phyloP scores from a whole-genome alignment of 2,113 vertebrate species.

The Haliaeetus leucogaster region DNA sequence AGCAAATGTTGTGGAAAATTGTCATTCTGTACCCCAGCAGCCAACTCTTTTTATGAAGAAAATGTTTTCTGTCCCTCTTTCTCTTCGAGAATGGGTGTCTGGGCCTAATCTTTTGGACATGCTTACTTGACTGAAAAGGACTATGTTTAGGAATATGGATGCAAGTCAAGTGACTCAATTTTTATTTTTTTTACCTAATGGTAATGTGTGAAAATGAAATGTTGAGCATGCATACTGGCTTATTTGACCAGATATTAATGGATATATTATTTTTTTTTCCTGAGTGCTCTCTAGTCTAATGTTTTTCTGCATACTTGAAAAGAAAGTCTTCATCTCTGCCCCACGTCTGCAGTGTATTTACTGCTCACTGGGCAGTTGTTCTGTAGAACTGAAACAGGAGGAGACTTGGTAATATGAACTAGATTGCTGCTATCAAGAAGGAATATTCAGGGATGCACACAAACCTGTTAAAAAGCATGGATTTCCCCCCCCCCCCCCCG shows the following conservation, averaged over 20 bases:
- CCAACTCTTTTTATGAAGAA: neutral
- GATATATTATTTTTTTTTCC: neutral
- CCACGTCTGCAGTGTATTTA: neutral
- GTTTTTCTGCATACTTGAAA: neutral
- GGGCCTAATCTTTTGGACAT: neutral
- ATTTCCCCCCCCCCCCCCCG: neutral
- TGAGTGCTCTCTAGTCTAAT: neutral
- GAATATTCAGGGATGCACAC: neutral
- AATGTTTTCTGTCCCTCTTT: neutral
- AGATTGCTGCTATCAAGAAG: neutral
- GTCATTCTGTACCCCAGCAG: neutral
- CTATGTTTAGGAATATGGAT: neutral
- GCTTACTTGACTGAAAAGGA: neutral
- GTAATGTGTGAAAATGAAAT: neutral
- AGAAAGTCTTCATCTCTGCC: neutral
- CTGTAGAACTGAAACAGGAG: neutral
- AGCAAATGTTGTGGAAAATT: neutral
- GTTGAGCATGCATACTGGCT: neutral
- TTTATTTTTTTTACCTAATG: neutral
- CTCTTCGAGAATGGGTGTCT: neutral
- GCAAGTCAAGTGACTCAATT: neutral
- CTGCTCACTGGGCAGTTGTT: neutral
- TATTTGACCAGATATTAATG: neutral
- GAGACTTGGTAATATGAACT: neutral
- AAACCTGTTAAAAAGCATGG: neutral